Base-by-base conservation (phyloP, 2,113 vertebrate species). In the Todiramphus chloris region DNA sequence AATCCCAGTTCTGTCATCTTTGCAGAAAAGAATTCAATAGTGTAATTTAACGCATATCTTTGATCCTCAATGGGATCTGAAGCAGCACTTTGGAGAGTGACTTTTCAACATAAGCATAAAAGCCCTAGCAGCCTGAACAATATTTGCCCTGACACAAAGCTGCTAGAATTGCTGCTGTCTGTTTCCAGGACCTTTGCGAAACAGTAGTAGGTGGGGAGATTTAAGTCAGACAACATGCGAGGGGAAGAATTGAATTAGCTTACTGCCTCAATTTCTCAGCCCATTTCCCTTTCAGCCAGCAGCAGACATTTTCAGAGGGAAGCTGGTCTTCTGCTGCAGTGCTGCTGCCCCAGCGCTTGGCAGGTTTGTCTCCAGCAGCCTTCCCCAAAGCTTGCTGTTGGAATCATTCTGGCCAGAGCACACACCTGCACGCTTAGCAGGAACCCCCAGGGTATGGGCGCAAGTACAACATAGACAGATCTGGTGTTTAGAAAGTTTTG, bases 1-100 rank as follows among this genome's bases (percentile, higher is more conserved):
- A 95, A 96, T 94, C 72, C 46, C 31, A 67, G 64, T 83, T 85
- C 60, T 96, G 76, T 95, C 85, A 84, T 81, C 77, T 87, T 90
- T 89, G 46, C 73, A 60, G 73, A 73, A 89, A 76, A 92, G 46
- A 64, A 89, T 92, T 94, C 85, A 68, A 16, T 62, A 51, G 21
- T 37, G 33, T 92, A 78, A 93, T 93, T 90, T 92, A 92, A 77
- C 93, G 64, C 72, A 9, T 90, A 78, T 87, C 85, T 93, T 92
- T 90, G 84, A 87, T 92, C 92, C 86, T 92, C 83, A 72, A 0
- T 48, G 53, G 93, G 27, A 83, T 86, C 88, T 90, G 66, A 94
- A 95, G 77, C 64, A 88, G 78, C 90, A 85, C 87, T 96, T 93
- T 85, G 30, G 70, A 90, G 68, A 77, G 63, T 83, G 63, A 81